A percentile compares a stretch with the other conserved stretches of the same genome.
Evolutionary conservation across 30 jellyfish, hydroid and myxozoan species (phyloP).

Genomic region (Morbakka virulenta): DNA sequence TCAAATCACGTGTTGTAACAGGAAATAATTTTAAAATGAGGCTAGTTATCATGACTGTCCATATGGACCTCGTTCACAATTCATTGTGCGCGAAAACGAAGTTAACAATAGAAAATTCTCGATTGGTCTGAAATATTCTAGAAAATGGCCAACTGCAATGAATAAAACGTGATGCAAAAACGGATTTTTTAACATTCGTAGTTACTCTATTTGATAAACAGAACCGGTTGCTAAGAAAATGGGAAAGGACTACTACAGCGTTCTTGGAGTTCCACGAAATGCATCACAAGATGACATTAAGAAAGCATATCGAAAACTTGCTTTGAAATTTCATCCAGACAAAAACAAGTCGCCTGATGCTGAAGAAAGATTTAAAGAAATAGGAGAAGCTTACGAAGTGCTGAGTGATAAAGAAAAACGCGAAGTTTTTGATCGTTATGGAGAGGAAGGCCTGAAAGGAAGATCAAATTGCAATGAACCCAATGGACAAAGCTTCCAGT

Average conservation of each 20-base stretch:
- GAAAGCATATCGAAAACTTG: slow-evolving; percentile 93
- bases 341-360: slow-evolving; percentile 89
- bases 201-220: too few relatives aligned
- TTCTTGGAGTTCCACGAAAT: slow-evolving; percentile 76
- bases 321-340: slow-evolving; percentile 96
- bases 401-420: slow-evolving; percentile 73
- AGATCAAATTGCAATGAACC: slow-evolving; percentile 4
- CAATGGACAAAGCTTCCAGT: slow-evolving; percentile 10
- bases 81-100: too few relatives aligned
- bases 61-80: too few relatives aligned
- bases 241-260: slow-evolving; percentile 86
- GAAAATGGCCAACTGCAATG: too few relatives aligned
- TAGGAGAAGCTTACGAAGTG: slow-evolving; percentile 96
- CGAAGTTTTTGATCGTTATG: slow-evolving; percentile 66
- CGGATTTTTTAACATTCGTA: too few relatives aligned
- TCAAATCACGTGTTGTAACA: too few relatives aligned
- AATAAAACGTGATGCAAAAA: too few relatives aligned
- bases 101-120: neutral
- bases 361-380: slow-evolving; percentile 88
- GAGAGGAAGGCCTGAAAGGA: slow-evolving; percentile 94
- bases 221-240: neutral
- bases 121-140: neutral
- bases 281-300: slow-evolving; percentile 78
- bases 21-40: too few relatives aligned
- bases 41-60: too few relatives aligned